phyloP scores from a whole-genome alignment of 2,113 vertebrate genomes.

The Argyrosomus japonicus region DNA sequence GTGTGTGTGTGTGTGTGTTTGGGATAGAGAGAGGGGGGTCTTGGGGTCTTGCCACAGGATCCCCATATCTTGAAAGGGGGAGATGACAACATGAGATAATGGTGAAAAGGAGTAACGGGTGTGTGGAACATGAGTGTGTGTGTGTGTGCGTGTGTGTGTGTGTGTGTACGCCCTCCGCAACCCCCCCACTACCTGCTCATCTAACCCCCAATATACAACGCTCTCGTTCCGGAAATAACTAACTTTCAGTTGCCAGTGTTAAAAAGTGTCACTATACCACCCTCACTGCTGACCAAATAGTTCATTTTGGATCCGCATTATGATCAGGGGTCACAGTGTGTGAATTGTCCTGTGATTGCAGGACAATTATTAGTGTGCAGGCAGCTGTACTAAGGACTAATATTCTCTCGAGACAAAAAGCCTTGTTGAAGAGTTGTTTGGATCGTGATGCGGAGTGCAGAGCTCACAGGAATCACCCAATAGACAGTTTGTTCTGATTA shows the following conservation, averaged over 20 bases:
- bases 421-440: no score
- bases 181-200: constrained; percentile 19
- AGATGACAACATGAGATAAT: constrained; percentile 80
- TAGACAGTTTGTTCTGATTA: neutral
- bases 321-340: neutral
- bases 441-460: neutral
- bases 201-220: neutral
- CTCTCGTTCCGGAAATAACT: neutral
- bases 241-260: neutral
- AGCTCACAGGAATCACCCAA: neutral
- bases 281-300: neutral
- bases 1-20: constrained; percentile 58
- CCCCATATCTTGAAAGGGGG: constrained; percentile 72
- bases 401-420: no score
- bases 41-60: constrained; percentile 60
- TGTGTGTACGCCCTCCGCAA: constrained; percentile 4
- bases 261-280: neutral
- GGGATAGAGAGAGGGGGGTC: constrained; percentile 32
- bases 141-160: constrained; percentile 19
- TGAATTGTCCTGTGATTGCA: neutral
- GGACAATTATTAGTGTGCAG: no score
- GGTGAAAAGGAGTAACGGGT: constrained; percentile 34
- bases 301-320: neutral
- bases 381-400: no score
- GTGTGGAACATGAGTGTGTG: constrained; percentile 33